A percentile compares a stretch with the other conserved stretches of the same genome.
These are phyloP conservation scores for Drosophila pseudoananassae DNA, from an alignment of 1,140 invertebrate genomes.

Conservation along the genomic window DNA sequence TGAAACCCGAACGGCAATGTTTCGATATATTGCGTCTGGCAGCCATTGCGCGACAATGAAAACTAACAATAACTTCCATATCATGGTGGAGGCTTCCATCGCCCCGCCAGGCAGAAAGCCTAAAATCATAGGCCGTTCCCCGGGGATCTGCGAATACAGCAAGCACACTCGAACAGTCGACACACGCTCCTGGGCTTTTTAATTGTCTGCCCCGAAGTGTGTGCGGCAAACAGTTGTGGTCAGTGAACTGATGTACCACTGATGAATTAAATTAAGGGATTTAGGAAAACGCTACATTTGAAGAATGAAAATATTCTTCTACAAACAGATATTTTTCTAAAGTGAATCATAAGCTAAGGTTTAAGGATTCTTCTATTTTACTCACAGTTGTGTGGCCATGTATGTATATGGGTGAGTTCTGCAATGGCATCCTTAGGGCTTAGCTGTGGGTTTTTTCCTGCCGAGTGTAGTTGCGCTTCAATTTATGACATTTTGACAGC, in stretches of 20 bases:
- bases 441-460: constrained; percentile 45
- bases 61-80: constrained; percentile 70
- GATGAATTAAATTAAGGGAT: neutral
- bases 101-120: constrained; percentile 41
- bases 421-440: constrained; percentile 41
- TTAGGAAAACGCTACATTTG: neutral
- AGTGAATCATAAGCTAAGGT: constrained; percentile 12
- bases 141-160: constrained; percentile 51
- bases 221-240: constrained; percentile 18
- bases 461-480: constrained; percentile 53
- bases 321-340: neutral
- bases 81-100: constrained; percentile 9
- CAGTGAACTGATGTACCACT: neutral
- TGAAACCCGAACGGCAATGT: constrained; percentile 67
- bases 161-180: constrained; percentile 66
- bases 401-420: constrained; percentile 30
- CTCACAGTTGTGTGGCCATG: constrained; percentile 15
- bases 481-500: constrained; percentile 83
- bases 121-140: constrained; percentile 68
- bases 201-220: constrained; percentile 58
- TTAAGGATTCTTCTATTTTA: constrained; percentile 19
- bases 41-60: constrained; percentile 51
- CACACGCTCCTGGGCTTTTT: constrained; percentile 69
- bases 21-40: constrained; percentile 69
- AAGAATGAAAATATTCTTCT: neutral